A percentile compares a stretch with the other conserved stretches of the same genome.
Conservation (phyloP, 2,113 vertebrate genomes). For the Oryctolagus cuniculus region mOryCun1.1 NC_091441.1:52995501-52996000, state of each 20-base stretch:
- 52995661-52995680: neutral
- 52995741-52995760: neutral
- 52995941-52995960: too few relatives aligned
- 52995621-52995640: neutral
- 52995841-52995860: neutral
- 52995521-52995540: neutral
- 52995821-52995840: neutral
- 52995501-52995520: slow-evolving; percentile 17
- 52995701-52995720: neutral
- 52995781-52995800: neutral
- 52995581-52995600: neutral
- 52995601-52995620: neutral
- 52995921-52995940: too few relatives aligned
- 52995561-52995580: neutral
- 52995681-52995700: neutral
- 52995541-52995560: neutral
- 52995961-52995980: too few relatives aligned
- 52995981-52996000: too few relatives aligned
- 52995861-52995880: too few relatives aligned
- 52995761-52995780: neutral
- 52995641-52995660: neutral
- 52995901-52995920: too few relatives aligned
- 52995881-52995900: too few relatives aligned
- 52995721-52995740: neutral
- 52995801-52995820: neutral